These are phyloP conservation scores for Oryctes rhinoceros DNA, from an alignment of 1,140 invertebrate genomes.

Conservation along the genomic window DNA sequence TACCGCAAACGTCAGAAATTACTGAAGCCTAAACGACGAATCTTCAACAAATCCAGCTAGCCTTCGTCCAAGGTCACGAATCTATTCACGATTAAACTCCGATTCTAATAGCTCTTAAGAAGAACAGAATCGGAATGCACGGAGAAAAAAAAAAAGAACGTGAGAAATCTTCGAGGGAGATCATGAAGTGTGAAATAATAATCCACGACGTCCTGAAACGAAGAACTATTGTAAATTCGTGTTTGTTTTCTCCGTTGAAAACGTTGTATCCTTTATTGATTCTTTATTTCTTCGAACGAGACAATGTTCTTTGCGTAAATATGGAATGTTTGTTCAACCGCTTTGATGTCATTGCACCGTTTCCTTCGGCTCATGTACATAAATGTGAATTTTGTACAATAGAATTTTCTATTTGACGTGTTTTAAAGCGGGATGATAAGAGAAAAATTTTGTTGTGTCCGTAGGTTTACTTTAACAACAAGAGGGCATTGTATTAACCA, in stretches of 20 bases:
- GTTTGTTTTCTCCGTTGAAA: background rate
- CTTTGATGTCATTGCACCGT: background rate
- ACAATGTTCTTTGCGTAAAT: background rate
- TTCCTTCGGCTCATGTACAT: background rate
- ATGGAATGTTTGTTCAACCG: background rate
- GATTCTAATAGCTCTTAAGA: background rate
- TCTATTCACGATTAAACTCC: constrained; percentile 9
- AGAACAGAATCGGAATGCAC: background rate
- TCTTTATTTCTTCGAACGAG: constrained; percentile 7
- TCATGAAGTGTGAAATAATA: background rate
- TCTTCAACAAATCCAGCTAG: background rate
- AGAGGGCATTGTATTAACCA: too few relatives aligned
- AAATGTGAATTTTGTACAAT: constrained; percentile 4
- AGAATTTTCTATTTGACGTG: background rate
- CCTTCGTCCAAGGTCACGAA: constrained; percentile 5
- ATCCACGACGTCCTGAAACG: background rate
- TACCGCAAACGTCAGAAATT: background rate
- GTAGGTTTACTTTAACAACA: background rate
- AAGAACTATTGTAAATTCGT: background rate
- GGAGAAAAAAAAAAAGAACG: background rate
- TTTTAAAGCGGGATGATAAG: background rate
- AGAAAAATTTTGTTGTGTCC: background rate
- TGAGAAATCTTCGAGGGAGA: background rate
- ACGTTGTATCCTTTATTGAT: background rate
- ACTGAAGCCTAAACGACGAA: constrained; percentile 12